Conservation (phyloP, 2,113 vertebrate species). For the Cynopterus brachyotis region DNA sequence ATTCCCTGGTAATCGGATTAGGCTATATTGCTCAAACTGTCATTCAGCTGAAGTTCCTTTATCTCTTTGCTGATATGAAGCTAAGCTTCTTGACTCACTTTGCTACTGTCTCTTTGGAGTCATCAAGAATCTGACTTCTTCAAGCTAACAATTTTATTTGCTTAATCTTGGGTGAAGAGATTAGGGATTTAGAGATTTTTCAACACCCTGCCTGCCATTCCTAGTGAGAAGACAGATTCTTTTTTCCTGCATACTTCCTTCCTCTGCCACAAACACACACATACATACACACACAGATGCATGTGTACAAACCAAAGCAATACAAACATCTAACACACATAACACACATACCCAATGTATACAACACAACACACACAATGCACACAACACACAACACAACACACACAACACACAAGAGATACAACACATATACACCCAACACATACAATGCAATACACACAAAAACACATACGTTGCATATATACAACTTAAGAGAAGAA, state of each 20-base stretch:
- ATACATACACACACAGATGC: background rate
- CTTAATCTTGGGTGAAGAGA: conserved; percentile 70
- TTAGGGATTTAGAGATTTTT: conserved; percentile 59
- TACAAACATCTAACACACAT: background rate
- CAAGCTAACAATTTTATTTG: conserved; percentile 66
- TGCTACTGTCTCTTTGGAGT: conserved; percentile 41
- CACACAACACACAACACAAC: background rate
- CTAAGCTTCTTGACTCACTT: conserved; percentile 53
- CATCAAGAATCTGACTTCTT: conserved; percentile 58
- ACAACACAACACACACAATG: background rate
- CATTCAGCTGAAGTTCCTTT: conserved; percentile 64
- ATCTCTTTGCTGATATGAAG: conserved; percentile 29
- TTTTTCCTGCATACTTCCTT: background rate
- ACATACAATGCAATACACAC: background rate
- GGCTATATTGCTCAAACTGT: conserved; percentile 79
- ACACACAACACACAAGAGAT: background rate
- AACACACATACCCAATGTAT: background rate
- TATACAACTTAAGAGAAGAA: background rate
- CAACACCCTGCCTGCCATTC: conserved; percentile 35
- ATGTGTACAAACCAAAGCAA: background rate
- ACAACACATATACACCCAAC: background rate
- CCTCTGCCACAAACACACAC: background rate
- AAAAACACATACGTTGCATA: background rate
- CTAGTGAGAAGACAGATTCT: background rate
- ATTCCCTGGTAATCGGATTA: conserved; percentile 83